Percentiles rank a stretch among this genome's conserved stretches.
phyloP scores from a whole-genome alignment of 2,888 invertebrate species.

The Zaprionus lineosus region DNA sequence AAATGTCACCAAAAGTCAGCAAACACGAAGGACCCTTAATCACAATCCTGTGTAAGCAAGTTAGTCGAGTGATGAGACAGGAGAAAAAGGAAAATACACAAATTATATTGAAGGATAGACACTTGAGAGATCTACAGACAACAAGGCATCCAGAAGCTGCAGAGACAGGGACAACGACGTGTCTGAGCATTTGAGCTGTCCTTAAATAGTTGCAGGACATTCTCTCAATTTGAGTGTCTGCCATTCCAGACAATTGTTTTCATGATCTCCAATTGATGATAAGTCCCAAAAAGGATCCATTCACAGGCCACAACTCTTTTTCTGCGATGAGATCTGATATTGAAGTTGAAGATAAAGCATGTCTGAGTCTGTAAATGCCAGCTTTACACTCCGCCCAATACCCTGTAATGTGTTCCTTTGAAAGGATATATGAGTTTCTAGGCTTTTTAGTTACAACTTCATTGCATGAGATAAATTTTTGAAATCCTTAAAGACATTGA shows the following conservation, averaged over 20 bases:
- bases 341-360: conserved; percentile 46
- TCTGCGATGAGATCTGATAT: conserved; percentile 29
- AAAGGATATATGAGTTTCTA: too few relatives aligned
- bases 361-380: conserved; percentile 28
- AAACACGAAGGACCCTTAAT: conserved; percentile 47
- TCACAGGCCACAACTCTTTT: conserved; percentile 53
- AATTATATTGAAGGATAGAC: conserved; percentile 29
- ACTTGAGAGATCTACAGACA: conserved; percentile 37
- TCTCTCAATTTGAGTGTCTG: conserved; percentile 14
- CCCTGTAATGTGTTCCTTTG: conserved; percentile 8
- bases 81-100: conserved; percentile 13
- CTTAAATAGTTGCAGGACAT: conserved; percentile 16
- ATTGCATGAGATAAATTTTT: too few relatives aligned
- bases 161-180: conserved; percentile 33
- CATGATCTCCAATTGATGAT: conserved; percentile 30
- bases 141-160: background rate
- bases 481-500: too few relatives aligned
- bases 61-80: conserved; percentile 5
- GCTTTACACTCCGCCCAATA: conserved; percentile 7
- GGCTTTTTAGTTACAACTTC: too few relatives aligned
- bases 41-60: conserved; percentile 62
- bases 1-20: conserved; percentile 61
- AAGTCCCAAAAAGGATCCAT: conserved; percentile 15
- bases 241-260: conserved; percentile 25
- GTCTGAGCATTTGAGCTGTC: conserved; percentile 44